These are phyloP conservation scores for Pantherophis alleghaniensis DNA, from an alignment of 2,797 vertebrate species.

Conservation along the genomic window DNA sequence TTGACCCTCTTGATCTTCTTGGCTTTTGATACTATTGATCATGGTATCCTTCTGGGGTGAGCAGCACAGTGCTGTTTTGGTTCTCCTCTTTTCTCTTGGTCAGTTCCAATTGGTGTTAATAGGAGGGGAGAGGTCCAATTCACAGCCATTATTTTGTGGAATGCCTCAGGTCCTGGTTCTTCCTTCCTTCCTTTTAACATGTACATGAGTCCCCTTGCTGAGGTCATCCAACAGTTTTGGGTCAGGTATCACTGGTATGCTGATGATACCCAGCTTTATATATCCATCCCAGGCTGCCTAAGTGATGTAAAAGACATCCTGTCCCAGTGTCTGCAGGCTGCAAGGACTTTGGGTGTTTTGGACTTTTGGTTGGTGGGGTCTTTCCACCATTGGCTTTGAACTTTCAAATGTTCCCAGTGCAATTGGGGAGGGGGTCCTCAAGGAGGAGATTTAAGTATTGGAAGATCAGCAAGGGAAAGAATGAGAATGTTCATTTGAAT, in stretches of 20 bases:
- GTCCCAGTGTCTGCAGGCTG: not conserved
- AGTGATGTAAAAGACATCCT: not conserved
- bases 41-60: not conserved
- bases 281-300: not conserved
- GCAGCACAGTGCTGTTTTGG: not conserved
- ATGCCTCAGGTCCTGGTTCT: not conserved
- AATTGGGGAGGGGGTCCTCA: not conserved
- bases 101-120: not conserved
- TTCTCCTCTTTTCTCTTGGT: not conserved
- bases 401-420: not conserved
- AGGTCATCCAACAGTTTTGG: not conserved
- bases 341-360: not conserved
- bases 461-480: not conserved
- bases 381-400: not conserved
- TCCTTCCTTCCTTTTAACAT: not conserved
- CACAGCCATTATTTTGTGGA: not conserved
- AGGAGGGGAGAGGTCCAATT: not conserved
- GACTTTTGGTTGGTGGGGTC: not conserved
- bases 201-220: not conserved
- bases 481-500: not conserved
- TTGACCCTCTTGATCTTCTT: not conserved
- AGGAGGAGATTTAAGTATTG: not conserved
- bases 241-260: not conserved
- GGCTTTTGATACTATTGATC: not conserved
- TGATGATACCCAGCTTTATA: not conserved